These are phyloP conservation scores for Garrulus glandarius DNA, from an alignment of 2,797 vertebrate species.

Conservation along the genomic window DNA sequence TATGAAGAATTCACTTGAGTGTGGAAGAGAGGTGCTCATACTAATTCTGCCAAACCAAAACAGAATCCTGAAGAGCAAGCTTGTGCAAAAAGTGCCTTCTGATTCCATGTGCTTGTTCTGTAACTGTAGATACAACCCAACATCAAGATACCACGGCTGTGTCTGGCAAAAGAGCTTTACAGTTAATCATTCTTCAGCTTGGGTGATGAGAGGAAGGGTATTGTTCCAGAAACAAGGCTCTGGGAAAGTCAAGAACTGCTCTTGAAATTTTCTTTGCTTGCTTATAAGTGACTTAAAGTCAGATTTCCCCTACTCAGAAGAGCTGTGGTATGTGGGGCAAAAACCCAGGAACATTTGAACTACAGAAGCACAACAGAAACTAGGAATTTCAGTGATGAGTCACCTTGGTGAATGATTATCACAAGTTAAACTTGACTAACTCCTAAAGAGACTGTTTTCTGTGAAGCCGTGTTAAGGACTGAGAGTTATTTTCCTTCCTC, in stretches of 20 bases:
- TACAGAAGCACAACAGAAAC: background rate
- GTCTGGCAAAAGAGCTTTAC: background rate
- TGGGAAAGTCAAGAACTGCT: background rate
- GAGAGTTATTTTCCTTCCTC: background rate
- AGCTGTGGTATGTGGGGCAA: background rate
- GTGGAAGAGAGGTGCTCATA: background rate
- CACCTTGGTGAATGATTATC: background rate
- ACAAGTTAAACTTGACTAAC: background rate
- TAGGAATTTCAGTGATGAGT: background rate
- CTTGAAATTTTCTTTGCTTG: background rate
- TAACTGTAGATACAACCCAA: background rate
- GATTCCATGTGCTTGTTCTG: background rate
- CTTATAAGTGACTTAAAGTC: background rate
- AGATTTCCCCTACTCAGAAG: background rate
- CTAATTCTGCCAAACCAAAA: background rate
- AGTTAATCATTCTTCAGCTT: background rate
- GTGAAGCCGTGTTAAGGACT: background rate
- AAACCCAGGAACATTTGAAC: background rate
- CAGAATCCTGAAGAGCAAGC: background rate
- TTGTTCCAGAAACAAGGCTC: background rate
- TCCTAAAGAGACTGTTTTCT: background rate
- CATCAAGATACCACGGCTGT: background rate
- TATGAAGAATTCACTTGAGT: background rate
- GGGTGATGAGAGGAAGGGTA: background rate
- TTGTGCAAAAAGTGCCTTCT: background rate